Base-by-base conservation (phyloP, 2,113 vertebrate genomes). In the Pelodiscus sinensis region DNA sequence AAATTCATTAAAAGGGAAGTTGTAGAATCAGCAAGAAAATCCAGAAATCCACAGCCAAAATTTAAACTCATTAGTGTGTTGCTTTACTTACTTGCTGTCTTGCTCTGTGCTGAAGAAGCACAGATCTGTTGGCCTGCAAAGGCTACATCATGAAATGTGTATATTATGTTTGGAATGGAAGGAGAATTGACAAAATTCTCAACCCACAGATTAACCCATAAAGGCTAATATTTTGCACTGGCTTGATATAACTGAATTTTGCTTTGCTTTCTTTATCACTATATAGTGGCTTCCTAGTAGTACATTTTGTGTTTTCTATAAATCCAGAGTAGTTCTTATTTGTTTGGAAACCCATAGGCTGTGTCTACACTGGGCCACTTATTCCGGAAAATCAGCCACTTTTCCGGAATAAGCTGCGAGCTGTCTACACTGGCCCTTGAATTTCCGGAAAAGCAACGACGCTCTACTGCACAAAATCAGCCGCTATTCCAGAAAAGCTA, bases 91-190 rank as follows among this genome's bases (percentile, higher is more conserved):
- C 57, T 86, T 21, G 16, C 44, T 44, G 38, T 54, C 14, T 60
- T 29, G 54, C 0, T 4, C 3, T 44, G 1, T 35, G 4, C 8
- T n/a, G 29, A 44, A 68, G 1, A 44, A 44, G 38, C 6, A 31
- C 11, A 15, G 27, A 12, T 12, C 22, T 24, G 35, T 75, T 25
- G 38, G 19, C 71, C 5, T 44, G 21, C n/a, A 38, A 75, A 29
- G 68, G 35, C 81, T 82, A 22, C 38, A 7, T 60, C 57, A 73
- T 38, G 60, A 79, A 75, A 38, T 90, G 21, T 44, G 4, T 68
- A 38, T 44, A 35, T 19, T 75, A 6, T 38, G 71, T 38, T 75
- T 75, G 79, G 22, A 38, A 2, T n/a, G 4, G 68, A 25, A 1
- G 60, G 62, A 51, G 57, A 6, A 77, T 71, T 77, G 58, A 7